phyloP scores from a whole-genome alignment of 2,888 invertebrate genomes.

The Drosophila demipolita region DNA sequence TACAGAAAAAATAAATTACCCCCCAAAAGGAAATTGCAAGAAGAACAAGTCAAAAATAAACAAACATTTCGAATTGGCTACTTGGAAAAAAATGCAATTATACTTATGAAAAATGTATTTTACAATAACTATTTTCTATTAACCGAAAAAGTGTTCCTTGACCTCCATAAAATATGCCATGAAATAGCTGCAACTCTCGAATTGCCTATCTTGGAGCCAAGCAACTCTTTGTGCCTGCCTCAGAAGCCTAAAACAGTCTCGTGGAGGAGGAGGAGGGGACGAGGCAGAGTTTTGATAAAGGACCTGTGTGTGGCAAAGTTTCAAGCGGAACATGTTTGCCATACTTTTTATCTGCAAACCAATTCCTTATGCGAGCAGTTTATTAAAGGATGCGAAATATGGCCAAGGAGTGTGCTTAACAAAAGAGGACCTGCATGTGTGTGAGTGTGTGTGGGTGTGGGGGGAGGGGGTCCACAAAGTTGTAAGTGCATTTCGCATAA shows the following conservation, averaged over 20 bases:
- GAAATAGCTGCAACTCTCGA: conserved; percentile 1
- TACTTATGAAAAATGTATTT: conserved; percentile 36
- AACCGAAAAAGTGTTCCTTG: conserved; percentile 1
- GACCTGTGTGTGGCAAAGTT: conserved; percentile 29
- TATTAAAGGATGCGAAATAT: conserved; percentile 52
- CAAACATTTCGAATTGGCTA: conserved; percentile 13
- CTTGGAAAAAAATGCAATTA: conserved; percentile 31
- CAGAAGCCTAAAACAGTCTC: conserved; percentile 26
- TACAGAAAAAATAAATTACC: conserved; percentile 47
- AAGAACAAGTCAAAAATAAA: neutral
- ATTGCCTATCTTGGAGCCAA: neutral
- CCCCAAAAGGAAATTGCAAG: conserved; percentile 9
- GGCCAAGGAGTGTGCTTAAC: conserved; percentile 33
- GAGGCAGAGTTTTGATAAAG: conserved; percentile 8
- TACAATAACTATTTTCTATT: conserved; percentile 10
- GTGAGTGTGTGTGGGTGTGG: neutral
- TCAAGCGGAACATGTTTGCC: conserved; percentile 54
- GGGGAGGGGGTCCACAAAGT: conserved; percentile 32
- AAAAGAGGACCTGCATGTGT: conserved; percentile 31
- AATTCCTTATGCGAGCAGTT: conserved; percentile 48
- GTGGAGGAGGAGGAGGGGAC: neutral
- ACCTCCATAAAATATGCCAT: conserved; percentile 2
- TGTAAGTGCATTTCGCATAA: conserved; percentile 70
- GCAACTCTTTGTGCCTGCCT: conserved; percentile 32
- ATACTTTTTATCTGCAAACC: conserved; percentile 50